Percentiles rank a stretch among this genome's conserved stretches.
phyloP scores from a whole-genome alignment of 2,113 vertebrate species.

The Meleagris gallopavo region DNA sequence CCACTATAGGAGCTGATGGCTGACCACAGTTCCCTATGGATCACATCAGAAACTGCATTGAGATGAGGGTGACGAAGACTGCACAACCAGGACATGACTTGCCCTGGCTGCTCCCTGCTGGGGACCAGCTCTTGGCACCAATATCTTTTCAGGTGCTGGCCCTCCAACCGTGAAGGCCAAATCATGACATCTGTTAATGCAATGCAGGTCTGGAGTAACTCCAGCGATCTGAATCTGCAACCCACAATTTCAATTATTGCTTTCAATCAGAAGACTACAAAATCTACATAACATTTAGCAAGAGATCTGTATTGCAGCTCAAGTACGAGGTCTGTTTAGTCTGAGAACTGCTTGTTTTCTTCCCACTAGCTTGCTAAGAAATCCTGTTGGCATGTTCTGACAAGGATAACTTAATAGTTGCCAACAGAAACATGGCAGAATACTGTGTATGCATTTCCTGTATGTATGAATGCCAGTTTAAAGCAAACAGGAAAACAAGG shows the following conservation, averaged over 20 bases:
- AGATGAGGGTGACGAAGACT: background rate
- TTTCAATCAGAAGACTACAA: background rate
- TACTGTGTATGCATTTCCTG: slow-evolving; percentile 70
- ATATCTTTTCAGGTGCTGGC: background rate
- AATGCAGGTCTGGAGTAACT: background rate
- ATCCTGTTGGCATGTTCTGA: slow-evolving; percentile 78
- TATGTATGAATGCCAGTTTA: slow-evolving; percentile 68
- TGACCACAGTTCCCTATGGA: background rate
- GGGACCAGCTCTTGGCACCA: background rate
- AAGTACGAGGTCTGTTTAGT: slow-evolving; percentile 70
- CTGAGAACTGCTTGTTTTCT: slow-evolving; percentile 74
- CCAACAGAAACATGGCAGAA: slow-evolving; percentile 82
- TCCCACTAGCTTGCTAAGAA: slow-evolving; percentile 74
- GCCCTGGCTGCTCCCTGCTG: background rate
- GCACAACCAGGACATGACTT: background rate
- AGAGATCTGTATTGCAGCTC: slow-evolving; percentile 23
- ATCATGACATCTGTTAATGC: background rate
- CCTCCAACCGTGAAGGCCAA: background rate
- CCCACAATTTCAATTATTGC: background rate
- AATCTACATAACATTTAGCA: slow-evolving; percentile 8
- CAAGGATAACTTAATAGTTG: slow-evolving; percentile 73
- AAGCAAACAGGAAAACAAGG: slow-evolving; percentile 79
- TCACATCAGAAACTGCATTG: background rate
- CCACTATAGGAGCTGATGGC: background rate
- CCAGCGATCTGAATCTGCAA: slow-evolving; percentile 23